phyloP scores from a whole-genome alignment of 2,797 vertebrate species.

The Sphenopsis melanotis region DNA sequence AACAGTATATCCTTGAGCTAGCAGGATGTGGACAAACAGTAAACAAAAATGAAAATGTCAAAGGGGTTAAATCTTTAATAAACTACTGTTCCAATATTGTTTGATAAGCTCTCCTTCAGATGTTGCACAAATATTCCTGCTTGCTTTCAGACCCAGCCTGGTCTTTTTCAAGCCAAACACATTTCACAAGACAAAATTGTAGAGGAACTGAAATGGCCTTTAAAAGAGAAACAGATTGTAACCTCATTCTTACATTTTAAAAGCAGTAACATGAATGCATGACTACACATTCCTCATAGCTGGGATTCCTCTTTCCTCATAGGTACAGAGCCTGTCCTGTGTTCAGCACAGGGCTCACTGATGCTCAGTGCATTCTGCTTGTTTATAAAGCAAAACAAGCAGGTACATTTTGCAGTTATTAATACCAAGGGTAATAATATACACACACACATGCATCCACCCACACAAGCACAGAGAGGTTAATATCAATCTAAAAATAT shows the following conservation, averaged over 20 bases:
- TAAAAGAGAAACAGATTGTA: constrained; percentile 7
- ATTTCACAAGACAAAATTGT: background rate
- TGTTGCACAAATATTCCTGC: background rate
- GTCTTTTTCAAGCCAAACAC: background rate
- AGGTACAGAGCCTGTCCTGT: background rate
- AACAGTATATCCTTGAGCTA: constrained; percentile 23
- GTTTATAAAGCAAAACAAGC: background rate
- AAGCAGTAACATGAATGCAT: background rate
- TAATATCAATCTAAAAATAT: constrained; percentile 31
- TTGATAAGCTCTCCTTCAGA: background rate
- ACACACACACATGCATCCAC: background rate
- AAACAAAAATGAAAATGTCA: constrained; percentile 49
- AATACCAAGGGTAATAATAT: background rate
- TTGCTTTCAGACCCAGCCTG: background rate
- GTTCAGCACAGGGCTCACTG: background rate
- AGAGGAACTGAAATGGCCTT: background rate
- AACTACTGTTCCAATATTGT: background rate
- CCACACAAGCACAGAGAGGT: background rate
- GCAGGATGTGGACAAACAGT: constrained; percentile 8
- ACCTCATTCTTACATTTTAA: background rate
- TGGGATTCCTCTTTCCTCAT: background rate
- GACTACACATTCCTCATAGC: background rate
- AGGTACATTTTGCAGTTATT: background rate
- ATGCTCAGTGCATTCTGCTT: background rate
- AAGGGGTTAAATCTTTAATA: constrained; percentile 42